Evolutionary conservation across 2,797 vertebrate species (phyloP), one percentile per base, ranked within the genome.

Genomic region (Argyrosomus regius): DNA sequence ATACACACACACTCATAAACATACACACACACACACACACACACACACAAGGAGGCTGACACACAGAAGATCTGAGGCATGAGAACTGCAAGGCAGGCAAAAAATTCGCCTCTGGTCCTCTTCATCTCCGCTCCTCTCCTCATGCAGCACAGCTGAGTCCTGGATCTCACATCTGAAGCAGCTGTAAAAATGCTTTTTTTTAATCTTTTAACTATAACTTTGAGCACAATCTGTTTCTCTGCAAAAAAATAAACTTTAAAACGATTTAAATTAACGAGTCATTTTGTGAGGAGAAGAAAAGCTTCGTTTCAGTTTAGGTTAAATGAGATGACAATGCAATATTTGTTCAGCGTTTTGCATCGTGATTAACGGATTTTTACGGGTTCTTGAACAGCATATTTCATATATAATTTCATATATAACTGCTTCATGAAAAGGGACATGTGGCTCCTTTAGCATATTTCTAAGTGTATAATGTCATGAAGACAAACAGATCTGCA

Each of bases 61-160:
- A 80, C 58, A 64, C 41, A 65, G 58, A 84, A 90, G 83, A 93
- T 91, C 88, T 86, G 79, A 88, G 66, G 82, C 81, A 64, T 64
- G 60, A 85, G 77, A 93, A 91, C 74, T 93, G 91, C 91, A 91
- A 92, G 86, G 77, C 80, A 75, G 78, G 89, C 92, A 93, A 74
- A 88, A 85, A 64, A 73, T 69, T 52, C 22, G 80, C 89, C 89
- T 85, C 84, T 83, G 80, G 85, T 89, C 71, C 67, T 91, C 78
- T 89, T 91, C 86, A 88, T 92, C 80, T 87, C 79, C 8, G 22
- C 58, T 71, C 48, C 59, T 72, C 60, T 85, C 62, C 62, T 80
- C 78, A 56, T 8, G 85, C 78, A 78, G 64, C 80, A 72, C 78
- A 85, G 81, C 87, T 84, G 82, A 87, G 85, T 52, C 86, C 76